Conservation (phyloP, 2,113 vertebrate species). For the Bombycilla garrulus region DNA sequence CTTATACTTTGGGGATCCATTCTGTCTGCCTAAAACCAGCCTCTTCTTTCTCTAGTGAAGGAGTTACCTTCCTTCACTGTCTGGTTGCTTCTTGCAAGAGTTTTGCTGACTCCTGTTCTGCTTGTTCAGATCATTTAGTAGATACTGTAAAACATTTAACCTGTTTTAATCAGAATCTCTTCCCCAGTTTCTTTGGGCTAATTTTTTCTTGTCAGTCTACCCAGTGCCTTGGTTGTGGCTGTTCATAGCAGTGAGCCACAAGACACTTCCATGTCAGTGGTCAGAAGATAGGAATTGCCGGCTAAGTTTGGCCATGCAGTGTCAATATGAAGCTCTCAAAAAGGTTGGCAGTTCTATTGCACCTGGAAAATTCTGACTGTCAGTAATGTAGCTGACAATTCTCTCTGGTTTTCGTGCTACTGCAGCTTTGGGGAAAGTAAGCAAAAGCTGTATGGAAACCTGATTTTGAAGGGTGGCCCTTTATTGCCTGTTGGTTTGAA, state of each 20-base stretch:
- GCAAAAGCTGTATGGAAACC: neutral
- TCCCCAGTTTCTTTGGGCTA: neutral
- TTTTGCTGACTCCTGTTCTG: neutral
- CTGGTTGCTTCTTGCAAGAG: neutral
- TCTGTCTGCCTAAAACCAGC: neutral
- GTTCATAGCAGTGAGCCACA: neutral
- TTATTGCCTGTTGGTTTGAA: neutral
- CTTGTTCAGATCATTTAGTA: neutral
- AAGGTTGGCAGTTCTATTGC: neutral
- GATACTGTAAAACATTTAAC: neutral
- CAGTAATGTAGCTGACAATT: neutral
- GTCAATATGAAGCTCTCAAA: neutral
- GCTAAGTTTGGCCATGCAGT: neutral
- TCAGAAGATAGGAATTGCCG: neutral
- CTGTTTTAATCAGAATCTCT: neutral
- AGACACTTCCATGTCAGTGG: neutral
- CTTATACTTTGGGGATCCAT: neutral
- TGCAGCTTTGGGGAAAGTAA: neutral
- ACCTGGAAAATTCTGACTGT: neutral
- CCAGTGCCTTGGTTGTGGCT: neutral
- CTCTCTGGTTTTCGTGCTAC: fast-evolving
- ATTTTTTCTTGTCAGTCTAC: neutral
- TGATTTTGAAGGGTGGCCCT: neutral
- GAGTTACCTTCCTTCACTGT: neutral
- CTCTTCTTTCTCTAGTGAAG: neutral